A percentile compares a stretch with the other conserved stretches of the same genome.
Conservation (phyloP, 2,113 vertebrate genomes). For the Dasyprocta punctata region DNA sequence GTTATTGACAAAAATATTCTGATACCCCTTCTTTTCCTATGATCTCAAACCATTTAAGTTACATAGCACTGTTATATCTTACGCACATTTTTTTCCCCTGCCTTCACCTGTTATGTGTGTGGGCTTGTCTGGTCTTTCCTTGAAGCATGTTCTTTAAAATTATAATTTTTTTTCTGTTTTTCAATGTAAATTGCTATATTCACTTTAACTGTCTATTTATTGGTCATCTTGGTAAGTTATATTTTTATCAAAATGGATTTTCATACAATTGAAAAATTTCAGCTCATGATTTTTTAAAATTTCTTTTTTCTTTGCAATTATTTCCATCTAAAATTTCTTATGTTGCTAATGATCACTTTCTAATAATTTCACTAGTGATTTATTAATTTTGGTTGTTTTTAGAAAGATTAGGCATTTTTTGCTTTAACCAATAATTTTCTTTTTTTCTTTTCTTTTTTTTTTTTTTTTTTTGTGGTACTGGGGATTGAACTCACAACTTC, state of each 20-base stretch:
- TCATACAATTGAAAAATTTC: neutral
- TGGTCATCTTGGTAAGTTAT: neutral
- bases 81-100: neutral
- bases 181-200: neutral
- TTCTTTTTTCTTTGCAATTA: neutral
- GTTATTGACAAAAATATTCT: neutral
- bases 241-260: neutral
- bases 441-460: too few species aligned
- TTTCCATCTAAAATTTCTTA: neutral
- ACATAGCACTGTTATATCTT: neutral
- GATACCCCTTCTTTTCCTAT: neutral
- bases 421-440: neutral
- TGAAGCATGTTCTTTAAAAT: neutral
- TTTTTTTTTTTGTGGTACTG: too few species aligned
- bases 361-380: neutral
- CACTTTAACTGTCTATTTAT: neutral
- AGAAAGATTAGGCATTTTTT: neutral
- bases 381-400: neutral
- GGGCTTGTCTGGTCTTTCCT: neutral
- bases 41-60: neutral
- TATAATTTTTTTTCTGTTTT: neutral
- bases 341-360: neutral
- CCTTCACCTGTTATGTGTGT: neutral
- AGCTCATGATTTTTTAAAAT: neutral
- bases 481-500: too few species aligned